Evolutionary conservation across 2,888 invertebrate species (phyloP).

Genomic region (Pseudanteris insignis): DNA sequence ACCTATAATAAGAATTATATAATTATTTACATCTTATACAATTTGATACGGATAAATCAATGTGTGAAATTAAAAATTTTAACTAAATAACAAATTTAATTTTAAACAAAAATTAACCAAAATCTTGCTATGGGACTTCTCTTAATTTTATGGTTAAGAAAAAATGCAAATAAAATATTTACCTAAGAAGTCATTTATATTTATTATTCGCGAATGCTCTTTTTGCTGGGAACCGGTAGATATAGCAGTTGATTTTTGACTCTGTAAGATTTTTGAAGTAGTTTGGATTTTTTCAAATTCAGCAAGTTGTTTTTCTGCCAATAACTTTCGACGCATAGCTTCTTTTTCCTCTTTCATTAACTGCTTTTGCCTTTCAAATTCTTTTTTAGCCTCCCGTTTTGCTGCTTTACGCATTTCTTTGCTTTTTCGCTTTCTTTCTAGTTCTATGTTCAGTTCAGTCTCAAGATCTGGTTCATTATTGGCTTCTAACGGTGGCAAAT

Average conservation of each 20-base stretch:
- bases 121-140: no score
- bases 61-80: no score
- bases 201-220: slow-evolving; percentile 21
- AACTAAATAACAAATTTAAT: no score
- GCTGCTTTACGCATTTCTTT: slow-evolving; percentile 17
- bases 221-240: slow-evolving; percentile 17
- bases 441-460: background rate
- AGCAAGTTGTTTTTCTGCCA: slow-evolving; percentile 9
- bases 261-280: no score
- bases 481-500: slow-evolving; percentile 37
- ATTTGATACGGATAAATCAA: no score
- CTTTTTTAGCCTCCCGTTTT: slow-evolving; percentile 27
- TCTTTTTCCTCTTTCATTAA: slow-evolving; percentile 3
- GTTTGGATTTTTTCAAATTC: no score
- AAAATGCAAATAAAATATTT: no score
- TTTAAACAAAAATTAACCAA: no score
- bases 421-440: slow-evolving; percentile 4
- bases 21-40: slow-evolving; percentile 2
- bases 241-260: slow-evolving; percentile 2
- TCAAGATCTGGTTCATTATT: slow-evolving; percentile 17
- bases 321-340: background rate
- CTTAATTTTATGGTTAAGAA: no score
- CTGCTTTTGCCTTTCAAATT: slow-evolving; percentile 7
- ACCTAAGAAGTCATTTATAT: no score
- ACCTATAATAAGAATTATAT: slow-evolving; percentile 23